phyloP scores from a whole-genome alignment of 2,113 vertebrate genomes.

The Tachysurus vachellii region DNA sequence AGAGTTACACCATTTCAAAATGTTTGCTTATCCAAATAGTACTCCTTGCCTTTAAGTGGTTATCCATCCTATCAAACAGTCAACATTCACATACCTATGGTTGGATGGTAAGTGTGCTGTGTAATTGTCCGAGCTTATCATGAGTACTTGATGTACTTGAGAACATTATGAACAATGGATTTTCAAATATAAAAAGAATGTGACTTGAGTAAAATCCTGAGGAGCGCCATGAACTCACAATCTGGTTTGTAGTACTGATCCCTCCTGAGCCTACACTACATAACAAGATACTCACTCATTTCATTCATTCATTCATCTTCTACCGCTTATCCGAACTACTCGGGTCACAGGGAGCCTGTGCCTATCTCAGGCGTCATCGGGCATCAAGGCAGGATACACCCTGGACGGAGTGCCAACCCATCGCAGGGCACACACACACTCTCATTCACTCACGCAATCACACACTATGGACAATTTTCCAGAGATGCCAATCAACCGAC shows the following conservation, averaged over 20 bases:
- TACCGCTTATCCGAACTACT: too few species aligned
- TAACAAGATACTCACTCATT: background rate
- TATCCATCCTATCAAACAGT: background rate
- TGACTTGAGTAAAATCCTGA: background rate
- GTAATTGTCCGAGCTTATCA: background rate
- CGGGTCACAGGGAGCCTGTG: too few species aligned
- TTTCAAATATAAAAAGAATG: slow-evolving; percentile 8
- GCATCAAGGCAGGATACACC: too few species aligned
- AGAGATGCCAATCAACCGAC: too few species aligned
- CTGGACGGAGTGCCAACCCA: too few species aligned
- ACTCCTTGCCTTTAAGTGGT: background rate
- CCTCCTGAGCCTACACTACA: background rate
- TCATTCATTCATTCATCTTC: too few species aligned
- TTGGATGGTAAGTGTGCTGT: background rate
- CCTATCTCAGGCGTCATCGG: too few species aligned
- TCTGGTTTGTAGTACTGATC: background rate
- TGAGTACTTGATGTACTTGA: background rate
- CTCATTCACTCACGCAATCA: too few species aligned
- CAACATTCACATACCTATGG: background rate
- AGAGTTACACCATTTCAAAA: background rate
- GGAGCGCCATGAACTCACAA: background rate
- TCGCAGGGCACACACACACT: too few species aligned
- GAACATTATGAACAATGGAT: background rate
- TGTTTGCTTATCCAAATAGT: background rate
- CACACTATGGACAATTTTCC: too few species aligned